Conservation (phyloP, 2,113 vertebrate genomes). For the Tretioscincus oriximinensis region DNA sequence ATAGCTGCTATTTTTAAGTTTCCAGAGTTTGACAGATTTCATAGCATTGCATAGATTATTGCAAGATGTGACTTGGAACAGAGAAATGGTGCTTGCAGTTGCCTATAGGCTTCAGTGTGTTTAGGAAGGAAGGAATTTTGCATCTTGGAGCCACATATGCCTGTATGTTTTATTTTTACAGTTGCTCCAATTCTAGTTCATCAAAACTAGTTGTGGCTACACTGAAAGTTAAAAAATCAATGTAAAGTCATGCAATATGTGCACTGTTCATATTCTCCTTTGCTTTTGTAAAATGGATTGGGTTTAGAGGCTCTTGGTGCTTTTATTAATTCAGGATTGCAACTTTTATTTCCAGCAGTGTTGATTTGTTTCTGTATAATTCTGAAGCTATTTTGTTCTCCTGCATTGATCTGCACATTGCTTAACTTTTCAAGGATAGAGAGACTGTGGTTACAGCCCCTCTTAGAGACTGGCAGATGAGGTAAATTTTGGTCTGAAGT, state of each 20-base stretch:
- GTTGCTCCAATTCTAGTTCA: not conserved
- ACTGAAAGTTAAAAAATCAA: not conserved
- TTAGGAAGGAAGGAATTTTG: not conserved
- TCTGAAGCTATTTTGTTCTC: not conserved
- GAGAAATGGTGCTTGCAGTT: not conserved
- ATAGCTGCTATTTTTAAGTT: too few species aligned
- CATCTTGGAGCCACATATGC: not conserved
- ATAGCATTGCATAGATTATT: not conserved
- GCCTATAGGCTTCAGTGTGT: not conserved
- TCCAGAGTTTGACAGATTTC: too few species aligned
- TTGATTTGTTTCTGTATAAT: not conserved
- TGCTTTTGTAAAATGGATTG: conserved; percentile 11
- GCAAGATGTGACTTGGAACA: conserved; percentile 17
- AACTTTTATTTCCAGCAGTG: conserved; percentile 31
- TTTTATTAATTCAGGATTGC: conserved; percentile 29
- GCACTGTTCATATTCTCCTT: conserved; percentile 1
- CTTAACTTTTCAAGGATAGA: not conserved
- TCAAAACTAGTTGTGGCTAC: too few species aligned
- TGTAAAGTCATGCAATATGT: not conserved
- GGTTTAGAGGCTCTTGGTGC: not conserved
- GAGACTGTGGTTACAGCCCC: too few species aligned
- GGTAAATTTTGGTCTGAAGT: too few species aligned
- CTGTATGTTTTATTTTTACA: too few species aligned
- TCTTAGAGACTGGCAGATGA: too few species aligned
- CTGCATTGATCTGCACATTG: conserved; percentile 19